These are phyloP conservation scores for Drosophila paranaensis DNA, from an alignment of 2,888 invertebrate genomes.

Conservation along the genomic window DNA sequence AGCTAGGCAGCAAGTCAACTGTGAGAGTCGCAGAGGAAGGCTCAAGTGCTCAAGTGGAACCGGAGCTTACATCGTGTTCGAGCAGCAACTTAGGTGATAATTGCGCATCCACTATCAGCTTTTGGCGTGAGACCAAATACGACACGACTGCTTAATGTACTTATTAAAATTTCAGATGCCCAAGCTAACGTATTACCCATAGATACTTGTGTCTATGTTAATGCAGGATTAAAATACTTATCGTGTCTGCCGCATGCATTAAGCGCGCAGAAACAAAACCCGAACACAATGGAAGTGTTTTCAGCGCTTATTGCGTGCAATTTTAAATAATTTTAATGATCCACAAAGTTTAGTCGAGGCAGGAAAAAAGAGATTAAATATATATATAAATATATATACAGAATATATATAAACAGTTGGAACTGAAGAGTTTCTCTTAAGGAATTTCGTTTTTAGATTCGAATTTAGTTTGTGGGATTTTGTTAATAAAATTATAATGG, in stretches of 20 bases:
- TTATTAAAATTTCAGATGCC: conserved; percentile 25
- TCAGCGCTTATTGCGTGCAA: conserved; percentile 27
- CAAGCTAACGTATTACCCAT: conserved; percentile 19
- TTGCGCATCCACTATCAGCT: conserved; percentile 73
- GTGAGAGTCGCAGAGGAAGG: conserved; percentile 46
- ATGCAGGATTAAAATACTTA: conserved; percentile 12
- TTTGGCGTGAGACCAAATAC: conserved; percentile 66
- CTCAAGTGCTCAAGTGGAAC: conserved; percentile 45
- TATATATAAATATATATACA: background rate
- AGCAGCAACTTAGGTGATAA: conserved; percentile 69
- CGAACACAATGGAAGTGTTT: conserved; percentile 26
- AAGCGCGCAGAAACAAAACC: conserved; percentile 7
- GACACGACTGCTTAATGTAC: conserved; percentile 39
- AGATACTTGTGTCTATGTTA: conserved; percentile 18
- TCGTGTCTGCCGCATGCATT: conserved; percentile 27
- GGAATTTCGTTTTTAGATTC: background rate
- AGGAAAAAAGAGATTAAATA: background rate
- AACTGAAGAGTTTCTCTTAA: background rate
- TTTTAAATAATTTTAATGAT: conserved; percentile 6
- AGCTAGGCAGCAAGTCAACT: background rate
- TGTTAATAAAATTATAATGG: background rate
- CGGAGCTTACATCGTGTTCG: conserved; percentile 60
- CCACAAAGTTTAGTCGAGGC: background rate
- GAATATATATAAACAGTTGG: background rate
- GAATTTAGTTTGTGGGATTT: background rate